Evolutionary conservation across 35 echinoderm and acorn worm genomes (phyloP).

Genomic region (Lytechinus pictus): DNA sequence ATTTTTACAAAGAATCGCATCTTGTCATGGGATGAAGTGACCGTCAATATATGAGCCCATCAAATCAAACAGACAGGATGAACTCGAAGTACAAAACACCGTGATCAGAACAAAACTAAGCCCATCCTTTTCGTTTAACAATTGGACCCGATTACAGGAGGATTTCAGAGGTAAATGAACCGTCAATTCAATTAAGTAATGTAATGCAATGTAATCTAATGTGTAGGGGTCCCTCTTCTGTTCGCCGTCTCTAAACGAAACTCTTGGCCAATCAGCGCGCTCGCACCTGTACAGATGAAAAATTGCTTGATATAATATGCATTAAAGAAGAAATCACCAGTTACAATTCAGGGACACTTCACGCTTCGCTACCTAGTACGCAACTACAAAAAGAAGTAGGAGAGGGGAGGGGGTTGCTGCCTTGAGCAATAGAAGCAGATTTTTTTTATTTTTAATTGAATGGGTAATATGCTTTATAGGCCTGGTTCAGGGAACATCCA

Average conservation of each 20-base stretch:
- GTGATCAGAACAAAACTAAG: not conserved
- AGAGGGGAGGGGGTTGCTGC: not conserved
- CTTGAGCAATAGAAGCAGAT: not conserved
- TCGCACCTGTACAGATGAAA: not conserved
- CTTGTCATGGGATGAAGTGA: not conserved
- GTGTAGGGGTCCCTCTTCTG: not conserved
- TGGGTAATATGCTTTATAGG: not conserved
- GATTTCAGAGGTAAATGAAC: conserved; percentile 23
- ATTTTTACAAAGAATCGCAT: not conserved
- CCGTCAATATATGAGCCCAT: not conserved
- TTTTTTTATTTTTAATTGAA: conserved; percentile 31
- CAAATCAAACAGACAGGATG: not conserved
- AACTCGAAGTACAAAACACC: not conserved
- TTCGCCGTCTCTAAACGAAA: not conserved
- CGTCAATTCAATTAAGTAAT: conserved; percentile 41
- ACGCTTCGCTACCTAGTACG: not conserved
- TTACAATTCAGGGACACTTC: not conserved
- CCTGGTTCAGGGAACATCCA: not conserved
- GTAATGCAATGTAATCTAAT: conserved; percentile 6
- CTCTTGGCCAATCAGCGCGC: not conserved
- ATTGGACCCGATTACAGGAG: conserved; percentile 19
- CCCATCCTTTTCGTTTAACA: conserved; percentile 2
- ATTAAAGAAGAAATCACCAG: not conserved
- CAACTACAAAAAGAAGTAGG: not conserved
- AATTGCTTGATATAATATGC: not conserved